Percentiles rank a stretch among this genome's conserved stretches.
Evolutionary conservation across 2,797 vertebrate genomes (phyloP).

Genomic region (Alcedo quadribrachys): DNA sequence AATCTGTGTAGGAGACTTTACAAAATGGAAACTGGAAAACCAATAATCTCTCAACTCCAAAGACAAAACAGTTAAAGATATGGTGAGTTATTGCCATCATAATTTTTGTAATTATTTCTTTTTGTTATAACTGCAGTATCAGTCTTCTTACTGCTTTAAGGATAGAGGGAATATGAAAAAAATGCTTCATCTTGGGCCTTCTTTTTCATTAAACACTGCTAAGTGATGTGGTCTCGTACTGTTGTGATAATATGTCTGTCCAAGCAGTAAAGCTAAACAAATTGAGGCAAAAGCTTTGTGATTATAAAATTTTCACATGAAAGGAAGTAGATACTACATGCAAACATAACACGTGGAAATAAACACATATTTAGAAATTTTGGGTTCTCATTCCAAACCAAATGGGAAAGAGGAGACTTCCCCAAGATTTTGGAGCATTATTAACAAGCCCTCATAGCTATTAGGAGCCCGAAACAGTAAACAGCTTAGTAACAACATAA

Average conservation of each 20-base stretch:
- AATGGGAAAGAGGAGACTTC: background rate
- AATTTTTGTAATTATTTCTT: constrained; percentile 5
- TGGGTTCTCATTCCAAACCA: background rate
- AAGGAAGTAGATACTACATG: background rate
- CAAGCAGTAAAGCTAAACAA: background rate
- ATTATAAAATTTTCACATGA: background rate
- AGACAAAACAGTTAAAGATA: background rate
- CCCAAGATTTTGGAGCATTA: background rate
- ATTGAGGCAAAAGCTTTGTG: background rate
- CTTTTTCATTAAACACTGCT: background rate
- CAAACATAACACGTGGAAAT: background rate
- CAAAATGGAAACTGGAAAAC: background rate
- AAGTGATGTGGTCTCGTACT: background rate
- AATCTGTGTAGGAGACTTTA: background rate
- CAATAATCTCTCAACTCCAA: background rate
- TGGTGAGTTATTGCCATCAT: accelerated
- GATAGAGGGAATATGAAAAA: background rate
- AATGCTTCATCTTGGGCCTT: background rate
- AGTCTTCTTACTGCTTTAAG: background rate
- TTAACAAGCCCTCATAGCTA: constrained; percentile 11
- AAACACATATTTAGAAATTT: background rate
- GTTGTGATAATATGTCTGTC: background rate
- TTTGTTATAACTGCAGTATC: background rate
- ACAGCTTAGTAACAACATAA: background rate
- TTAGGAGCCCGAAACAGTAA: constrained; percentile 16